Base-by-base conservation (phyloP, 2,888 invertebrate species). In the Ochropleura leucogaster region DNA sequence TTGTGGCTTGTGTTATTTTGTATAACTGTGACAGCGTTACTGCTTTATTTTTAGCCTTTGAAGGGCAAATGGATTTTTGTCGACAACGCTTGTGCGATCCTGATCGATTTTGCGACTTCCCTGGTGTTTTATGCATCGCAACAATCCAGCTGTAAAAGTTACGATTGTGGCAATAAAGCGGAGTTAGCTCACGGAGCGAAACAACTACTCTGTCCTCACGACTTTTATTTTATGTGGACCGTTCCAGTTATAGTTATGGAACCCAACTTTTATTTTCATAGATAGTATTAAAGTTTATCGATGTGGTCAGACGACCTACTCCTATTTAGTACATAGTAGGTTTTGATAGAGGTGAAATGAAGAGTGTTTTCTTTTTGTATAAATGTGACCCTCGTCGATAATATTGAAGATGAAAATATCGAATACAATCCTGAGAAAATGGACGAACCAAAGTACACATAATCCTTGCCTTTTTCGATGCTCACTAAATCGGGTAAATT, bases 101-200 rank as follows among this genome's bases (percentile, higher is more conserved):
- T 66, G 68, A 74, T 79, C 71, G 68, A 70, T 75, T 79, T 77
- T 74, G 75, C 67, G 65, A 68, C 51, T 68, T 59, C 49, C 20
- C 49, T 72, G 62, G 66, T 77, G 67, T 84, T 85, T 78, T 84
- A 85, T 84, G 77, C 77, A 77, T 66, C 66, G 62, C 69, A 53
- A 63, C 77, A 60, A 80, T 80, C 64, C 77, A 68, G 79, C 80
- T 74, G 79, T 85, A 83, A 87, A 86, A 85, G 84, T 83, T 80
- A 83, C 82, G 79, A 74, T 80, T 79, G 83, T 62, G 60, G 63
- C 75, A 77, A 74, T 85, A 84, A 85, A 82, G 68, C 73, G 49
- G 72, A 72, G 81, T 77, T 72, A 75, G 77, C 72, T 67, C 74
- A 77, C 72, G 65, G 65, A 73, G 70, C 66, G 80, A 73, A 66